Percentiles rank a stretch among this genome's conserved stretches.
Evolutionary conservation across 2,797 vertebrate genomes (phyloP).

Genomic region (Esox masquinongy): DNA sequence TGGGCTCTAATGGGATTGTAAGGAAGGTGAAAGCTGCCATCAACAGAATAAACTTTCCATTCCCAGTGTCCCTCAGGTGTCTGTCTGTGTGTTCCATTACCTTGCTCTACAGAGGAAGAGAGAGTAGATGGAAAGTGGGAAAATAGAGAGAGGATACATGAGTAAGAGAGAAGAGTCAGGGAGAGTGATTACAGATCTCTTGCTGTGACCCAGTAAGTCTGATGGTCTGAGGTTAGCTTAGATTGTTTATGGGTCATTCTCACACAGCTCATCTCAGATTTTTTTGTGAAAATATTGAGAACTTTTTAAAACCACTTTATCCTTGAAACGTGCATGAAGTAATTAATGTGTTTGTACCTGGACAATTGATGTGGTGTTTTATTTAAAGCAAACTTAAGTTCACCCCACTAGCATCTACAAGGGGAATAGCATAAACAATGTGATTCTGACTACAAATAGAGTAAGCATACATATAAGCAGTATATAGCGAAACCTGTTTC

Average conservation of each 20-base stretch:
- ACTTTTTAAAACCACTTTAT: not conserved
- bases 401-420: too few relatives aligned
- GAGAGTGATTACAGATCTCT: not conserved
- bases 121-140: not conserved
- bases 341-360: not conserved
- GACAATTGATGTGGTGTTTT: too few relatives aligned
- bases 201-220: not conserved
- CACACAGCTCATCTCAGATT: not conserved
- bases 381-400: too few relatives aligned
- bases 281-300: not conserved
- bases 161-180: not conserved
- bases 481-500: too few relatives aligned
- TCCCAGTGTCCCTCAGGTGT: slow-evolving; percentile 60
- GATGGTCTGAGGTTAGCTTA: not conserved
- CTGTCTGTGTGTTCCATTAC: slow-evolving; percentile 48
- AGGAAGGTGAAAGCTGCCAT: slow-evolving; percentile 16
- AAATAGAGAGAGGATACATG: not conserved
- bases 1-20: slow-evolving; percentile 69
- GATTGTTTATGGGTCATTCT: not conserved
- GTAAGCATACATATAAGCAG: too few relatives aligned
- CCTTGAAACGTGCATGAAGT: not conserved
- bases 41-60: slow-evolving; percentile 62
- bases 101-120: slow-evolving; percentile 1
- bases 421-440: too few relatives aligned
- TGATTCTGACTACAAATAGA: too few relatives aligned